Conservation (phyloP, 2,888 invertebrate species). For the Rhagonycha fulva region DNA sequence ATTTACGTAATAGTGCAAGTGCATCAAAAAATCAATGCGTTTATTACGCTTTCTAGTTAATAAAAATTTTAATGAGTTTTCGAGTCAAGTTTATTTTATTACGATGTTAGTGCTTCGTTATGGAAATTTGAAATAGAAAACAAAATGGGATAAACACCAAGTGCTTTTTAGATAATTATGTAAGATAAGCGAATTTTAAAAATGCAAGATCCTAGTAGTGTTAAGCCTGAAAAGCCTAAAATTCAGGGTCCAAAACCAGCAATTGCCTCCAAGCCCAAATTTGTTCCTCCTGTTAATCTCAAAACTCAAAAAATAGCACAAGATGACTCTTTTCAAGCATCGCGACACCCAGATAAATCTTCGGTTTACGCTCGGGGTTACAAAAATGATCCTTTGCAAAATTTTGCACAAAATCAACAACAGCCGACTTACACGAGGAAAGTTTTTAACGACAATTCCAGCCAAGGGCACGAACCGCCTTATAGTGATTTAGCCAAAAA, state of each 20-base stretch:
- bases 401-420: background rate
- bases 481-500: constrained; percentile 25
- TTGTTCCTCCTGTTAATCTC: constrained; percentile 54
- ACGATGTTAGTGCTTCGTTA: background rate
- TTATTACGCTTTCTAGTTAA: background rate
- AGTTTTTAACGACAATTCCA: background rate
- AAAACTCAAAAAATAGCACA: constrained; percentile 34
- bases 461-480: constrained; percentile 7
- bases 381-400: background rate
- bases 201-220: constrained; percentile 43
- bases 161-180: background rate
- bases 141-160: constrained; percentile 11
- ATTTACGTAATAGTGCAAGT: constrained; percentile 7
- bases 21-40: background rate
- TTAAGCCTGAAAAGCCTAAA: constrained; percentile 49
- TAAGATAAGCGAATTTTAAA: constrained; percentile 8
- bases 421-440: background rate
- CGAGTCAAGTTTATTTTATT: background rate
- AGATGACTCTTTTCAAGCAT: background rate
- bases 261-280: constrained; percentile 53
- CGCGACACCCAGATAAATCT: background rate
- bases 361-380: background rate
- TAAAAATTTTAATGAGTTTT: background rate
- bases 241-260: constrained; percentile 51
- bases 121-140: background rate